These are phyloP conservation scores for Bombus vancouverensis DNA, from an alignment of 1,140 invertebrate species.

Conservation along the genomic window DNA sequence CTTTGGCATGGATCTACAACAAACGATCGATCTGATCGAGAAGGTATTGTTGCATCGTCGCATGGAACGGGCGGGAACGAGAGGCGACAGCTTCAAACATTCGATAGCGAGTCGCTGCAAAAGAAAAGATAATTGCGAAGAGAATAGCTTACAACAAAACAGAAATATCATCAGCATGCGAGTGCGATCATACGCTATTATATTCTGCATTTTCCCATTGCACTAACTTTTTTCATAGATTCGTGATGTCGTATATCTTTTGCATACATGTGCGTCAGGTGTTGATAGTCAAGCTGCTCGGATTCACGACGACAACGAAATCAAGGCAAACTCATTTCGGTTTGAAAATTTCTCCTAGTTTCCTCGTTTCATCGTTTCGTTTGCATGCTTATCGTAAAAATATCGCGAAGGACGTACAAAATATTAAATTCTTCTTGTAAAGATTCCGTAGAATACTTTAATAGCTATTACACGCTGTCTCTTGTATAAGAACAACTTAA, in stretches of 20 bases:
- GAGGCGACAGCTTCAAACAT: conserved; percentile 26
- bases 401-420: background rate
- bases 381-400: conserved; percentile 15
- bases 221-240: conserved; percentile 11
- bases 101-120: conserved; percentile 5
- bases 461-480: too few species aligned
- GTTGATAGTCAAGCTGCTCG: too few species aligned
- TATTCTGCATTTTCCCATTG: background rate
- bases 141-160: background rate
- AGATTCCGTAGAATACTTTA: too few species aligned
- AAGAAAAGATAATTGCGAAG: background rate
- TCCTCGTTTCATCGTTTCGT: background rate
- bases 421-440: too few species aligned
- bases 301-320: background rate
- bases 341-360: background rate
- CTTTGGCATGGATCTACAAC: conserved; percentile 89
- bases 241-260: background rate
- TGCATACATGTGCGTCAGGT: conserved; percentile 89
- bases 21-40: conserved; percentile 89
- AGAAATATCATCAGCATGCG: background rate
- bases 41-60: conserved; percentile 83
- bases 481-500: too few species aligned
- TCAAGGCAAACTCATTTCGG: background rate
- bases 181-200: background rate
- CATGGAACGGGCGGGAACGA: conserved; percentile 32